Evolutionary conservation across 2,113 vertebrate genomes (phyloP).

Genomic region (Archilochus colubris): DNA sequence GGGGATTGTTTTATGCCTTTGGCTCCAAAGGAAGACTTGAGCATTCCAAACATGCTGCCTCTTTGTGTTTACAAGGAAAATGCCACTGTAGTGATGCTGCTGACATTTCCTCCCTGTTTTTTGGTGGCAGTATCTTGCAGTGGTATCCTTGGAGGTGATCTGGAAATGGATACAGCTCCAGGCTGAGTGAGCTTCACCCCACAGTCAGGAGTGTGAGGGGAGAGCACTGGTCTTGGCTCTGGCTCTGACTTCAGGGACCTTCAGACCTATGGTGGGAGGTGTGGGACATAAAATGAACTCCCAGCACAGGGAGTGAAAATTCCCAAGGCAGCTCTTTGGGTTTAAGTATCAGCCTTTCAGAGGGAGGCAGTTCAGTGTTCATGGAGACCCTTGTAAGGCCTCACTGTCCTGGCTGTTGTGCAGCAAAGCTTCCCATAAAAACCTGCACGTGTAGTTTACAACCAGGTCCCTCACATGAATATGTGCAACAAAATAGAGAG

Average conservation of each 20-base stretch:
- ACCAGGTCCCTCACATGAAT: neutral
- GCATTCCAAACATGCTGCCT: neutral
- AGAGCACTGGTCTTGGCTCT: neutral
- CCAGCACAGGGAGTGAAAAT: neutral
- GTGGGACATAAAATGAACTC: neutral
- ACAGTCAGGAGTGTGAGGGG: neutral
- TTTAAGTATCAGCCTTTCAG: neutral
- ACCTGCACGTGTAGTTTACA: neutral
- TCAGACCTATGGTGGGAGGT: neutral
- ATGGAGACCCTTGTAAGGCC: neutral
- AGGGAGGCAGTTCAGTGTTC: neutral
- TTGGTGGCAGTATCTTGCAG: neutral
- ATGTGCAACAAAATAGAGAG: neutral
- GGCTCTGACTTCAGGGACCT: neutral
- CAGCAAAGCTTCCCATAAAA: neutral
- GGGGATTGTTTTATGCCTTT: neutral
- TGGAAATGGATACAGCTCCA: neutral
- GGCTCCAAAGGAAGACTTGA: neutral
- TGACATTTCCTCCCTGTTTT: rapidly evolving
- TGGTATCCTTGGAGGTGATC: neutral
- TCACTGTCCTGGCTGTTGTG: neutral
- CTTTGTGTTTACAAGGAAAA: neutral
- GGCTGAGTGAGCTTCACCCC: neutral
- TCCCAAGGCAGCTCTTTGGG: neutral
- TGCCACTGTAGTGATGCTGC: neutral